Base-by-base conservation (phyloP, 1,140 invertebrate species). In the Drosophila guanche region DNA sequence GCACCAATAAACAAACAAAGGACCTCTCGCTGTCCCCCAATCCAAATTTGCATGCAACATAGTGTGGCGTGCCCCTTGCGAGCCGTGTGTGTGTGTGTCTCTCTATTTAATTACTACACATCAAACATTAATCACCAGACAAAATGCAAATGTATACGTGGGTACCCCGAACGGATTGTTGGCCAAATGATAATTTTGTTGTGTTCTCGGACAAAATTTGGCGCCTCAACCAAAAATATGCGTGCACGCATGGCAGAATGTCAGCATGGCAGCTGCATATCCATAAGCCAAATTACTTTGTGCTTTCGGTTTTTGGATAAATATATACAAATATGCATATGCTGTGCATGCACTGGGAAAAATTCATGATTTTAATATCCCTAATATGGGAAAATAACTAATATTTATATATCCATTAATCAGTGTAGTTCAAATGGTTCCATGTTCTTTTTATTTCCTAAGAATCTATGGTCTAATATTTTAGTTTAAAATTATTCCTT, bases 51-150 rank as follows among this genome's bases (percentile, higher is more conserved):
- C 79, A 84, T 85, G 79, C 80, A 79, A 74, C 68, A 77, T 73
- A 55, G 23, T 52, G 48, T 7, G 16, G 27, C 23, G 12, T 41
- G 20, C 16, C 23, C 5, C 6, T 46, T 0, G 8, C 20, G 5
- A 5, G 25, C 25, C 25, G 25, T 5, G 25, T 47, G 23, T 42
- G n/a, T 42, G 7, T 53, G 16, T 51, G 8, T 61, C 46, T 75
- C 71, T 55, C 50, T 83, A 76, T 88, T 74, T 88, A 89, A 88
- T 88, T 88, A 83, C 72, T 81, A 67, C 56, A 75, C 83, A 79
- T 89, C 78, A 88, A 88, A 88, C 84, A 88, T 88, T 89, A 89
- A 88, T 88, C 79, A 88, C 62, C 75, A 76, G 79, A 65, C 78
- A 72, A 86, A 84, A 69, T 81, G 61, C 58, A 70, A 76, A 81